Conservation (phyloP, 2,888 invertebrate species). For the Diaperis boleti region DNA sequence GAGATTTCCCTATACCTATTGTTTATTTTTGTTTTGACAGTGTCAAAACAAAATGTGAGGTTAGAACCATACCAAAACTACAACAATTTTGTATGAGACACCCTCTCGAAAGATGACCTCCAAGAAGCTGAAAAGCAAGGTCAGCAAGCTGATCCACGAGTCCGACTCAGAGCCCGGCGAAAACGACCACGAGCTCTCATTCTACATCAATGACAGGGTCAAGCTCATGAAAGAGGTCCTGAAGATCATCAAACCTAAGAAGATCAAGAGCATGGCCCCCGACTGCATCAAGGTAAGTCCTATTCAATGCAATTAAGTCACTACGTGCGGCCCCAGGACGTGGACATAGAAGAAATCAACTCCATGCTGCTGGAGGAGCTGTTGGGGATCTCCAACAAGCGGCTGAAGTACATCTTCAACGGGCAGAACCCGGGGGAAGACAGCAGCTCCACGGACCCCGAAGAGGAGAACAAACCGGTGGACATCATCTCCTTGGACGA, state of each 20-base stretch:
- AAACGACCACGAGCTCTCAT: constrained; percentile 62
- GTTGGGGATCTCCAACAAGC: constrained; percentile 64
- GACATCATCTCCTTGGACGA: constrained; percentile 64
- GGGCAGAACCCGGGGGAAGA: constrained; percentile 62
- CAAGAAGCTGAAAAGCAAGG: constrained; percentile 51
- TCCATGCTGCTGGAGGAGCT: constrained; percentile 65
- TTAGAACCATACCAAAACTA: no score
- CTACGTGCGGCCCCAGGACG: constrained; percentile 49
- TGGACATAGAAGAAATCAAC: constrained; percentile 63
- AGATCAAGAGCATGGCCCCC: constrained; percentile 64
- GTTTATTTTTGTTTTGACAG: background rate
- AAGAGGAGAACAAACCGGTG: constrained; percentile 55
- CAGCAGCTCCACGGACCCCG: constrained; percentile 61
- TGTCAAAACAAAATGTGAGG: constrained; percentile 11
- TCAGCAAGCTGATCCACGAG: constrained; percentile 54
- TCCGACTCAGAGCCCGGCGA: constrained; percentile 57
- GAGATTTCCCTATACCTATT: no score
- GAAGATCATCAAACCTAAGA: constrained; percentile 64
- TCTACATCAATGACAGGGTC: constrained; percentile 63
- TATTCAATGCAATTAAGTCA: background rate
- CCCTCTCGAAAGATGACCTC: background rate
- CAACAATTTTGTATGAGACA: background rate
- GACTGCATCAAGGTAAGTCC: constrained; percentile 61
- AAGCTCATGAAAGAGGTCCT: constrained; percentile 65
- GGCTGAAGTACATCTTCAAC: constrained; percentile 62